These are phyloP conservation scores for Chionomys nivalis DNA, from an alignment of 2,113 vertebrate genomes.

Conservation along the genomic window DNA sequence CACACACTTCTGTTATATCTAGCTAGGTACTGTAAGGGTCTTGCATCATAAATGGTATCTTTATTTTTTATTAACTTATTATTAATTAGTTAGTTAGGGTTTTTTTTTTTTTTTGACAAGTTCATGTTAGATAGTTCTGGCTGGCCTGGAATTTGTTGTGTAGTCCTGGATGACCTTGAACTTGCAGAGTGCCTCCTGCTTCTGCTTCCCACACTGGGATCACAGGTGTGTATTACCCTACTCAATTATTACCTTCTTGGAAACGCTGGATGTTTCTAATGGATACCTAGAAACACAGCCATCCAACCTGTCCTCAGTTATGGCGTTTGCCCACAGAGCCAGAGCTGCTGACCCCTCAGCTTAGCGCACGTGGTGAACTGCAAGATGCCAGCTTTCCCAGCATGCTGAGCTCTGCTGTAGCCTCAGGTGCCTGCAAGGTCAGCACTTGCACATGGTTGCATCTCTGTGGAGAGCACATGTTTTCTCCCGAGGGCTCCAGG, in stretches of 20 bases:
- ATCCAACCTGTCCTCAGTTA: neutral
- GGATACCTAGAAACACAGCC: neutral
- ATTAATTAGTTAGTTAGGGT: neutral
- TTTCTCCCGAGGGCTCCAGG: neutral
- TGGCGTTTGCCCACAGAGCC: neutral
- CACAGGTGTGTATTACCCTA: too few relatives aligned
- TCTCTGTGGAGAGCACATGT: neutral
- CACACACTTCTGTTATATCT: neutral
- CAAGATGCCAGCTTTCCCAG: neutral
- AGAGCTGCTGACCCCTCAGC: neutral
- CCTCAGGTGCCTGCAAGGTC: accelerated
- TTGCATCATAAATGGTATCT: neutral
- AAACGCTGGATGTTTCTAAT: neutral
- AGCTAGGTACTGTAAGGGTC: neutral
- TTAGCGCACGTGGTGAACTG: neutral
- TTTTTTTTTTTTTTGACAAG: neutral
- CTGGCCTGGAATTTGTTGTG: neutral
- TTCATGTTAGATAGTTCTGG: neutral
- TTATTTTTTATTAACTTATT: neutral
- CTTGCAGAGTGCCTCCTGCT: neutral
- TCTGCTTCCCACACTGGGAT: neutral
- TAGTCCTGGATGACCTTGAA: neutral
- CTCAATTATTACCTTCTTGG: neutral
- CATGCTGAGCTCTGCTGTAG: neutral
- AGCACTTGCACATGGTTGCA: neutral